Evolutionary conservation across 2,797 vertebrate genomes (phyloP).

Genomic region (Sebastes oblongus): DNA sequence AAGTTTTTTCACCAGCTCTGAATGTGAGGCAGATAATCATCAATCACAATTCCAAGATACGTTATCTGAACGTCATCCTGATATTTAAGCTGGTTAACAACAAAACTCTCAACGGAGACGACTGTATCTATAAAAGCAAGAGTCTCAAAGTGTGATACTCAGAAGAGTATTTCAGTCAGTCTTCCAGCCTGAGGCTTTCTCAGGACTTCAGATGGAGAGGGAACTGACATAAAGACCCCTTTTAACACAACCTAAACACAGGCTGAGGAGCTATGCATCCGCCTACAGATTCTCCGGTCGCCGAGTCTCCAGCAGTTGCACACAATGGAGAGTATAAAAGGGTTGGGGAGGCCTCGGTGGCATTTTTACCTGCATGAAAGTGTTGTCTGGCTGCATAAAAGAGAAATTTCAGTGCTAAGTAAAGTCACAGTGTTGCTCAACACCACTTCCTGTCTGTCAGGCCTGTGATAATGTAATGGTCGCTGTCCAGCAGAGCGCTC

Average conservation of each 20-base stretch:
- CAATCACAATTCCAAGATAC: too few relatives aligned
- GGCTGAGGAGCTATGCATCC: constrained; percentile 8
- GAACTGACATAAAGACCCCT: constrained; percentile 32
- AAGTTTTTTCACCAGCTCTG: too few relatives aligned
- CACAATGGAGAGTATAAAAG: constrained; percentile 21
- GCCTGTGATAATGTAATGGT: constrained; percentile 44
- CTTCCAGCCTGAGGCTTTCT: constrained; percentile 14
- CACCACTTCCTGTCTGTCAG: constrained; percentile 40
- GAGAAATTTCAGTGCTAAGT: constrained; percentile 22
- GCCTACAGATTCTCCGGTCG: neutral
- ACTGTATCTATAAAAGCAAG: neutral
- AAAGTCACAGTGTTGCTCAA: constrained; percentile 31
- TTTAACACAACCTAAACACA: constrained; percentile 17
- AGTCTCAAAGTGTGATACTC: neutral
- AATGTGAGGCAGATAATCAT: too few relatives aligned
- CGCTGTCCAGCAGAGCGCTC: constrained; percentile 31
- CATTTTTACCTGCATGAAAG: constrained; percentile 39
- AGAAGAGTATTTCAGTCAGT: neutral
- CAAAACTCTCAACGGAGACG: neutral
- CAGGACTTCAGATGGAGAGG: constrained; percentile 28
- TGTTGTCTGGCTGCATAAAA: constrained; percentile 41
- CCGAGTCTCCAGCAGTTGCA: constrained; percentile 6
- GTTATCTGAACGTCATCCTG: too few relatives aligned
- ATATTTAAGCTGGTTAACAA: neutral
- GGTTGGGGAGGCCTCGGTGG: neutral